Evolutionary conservation across 2,797 vertebrate species (phyloP).

Genomic region (Buceros bicornis): DNA sequence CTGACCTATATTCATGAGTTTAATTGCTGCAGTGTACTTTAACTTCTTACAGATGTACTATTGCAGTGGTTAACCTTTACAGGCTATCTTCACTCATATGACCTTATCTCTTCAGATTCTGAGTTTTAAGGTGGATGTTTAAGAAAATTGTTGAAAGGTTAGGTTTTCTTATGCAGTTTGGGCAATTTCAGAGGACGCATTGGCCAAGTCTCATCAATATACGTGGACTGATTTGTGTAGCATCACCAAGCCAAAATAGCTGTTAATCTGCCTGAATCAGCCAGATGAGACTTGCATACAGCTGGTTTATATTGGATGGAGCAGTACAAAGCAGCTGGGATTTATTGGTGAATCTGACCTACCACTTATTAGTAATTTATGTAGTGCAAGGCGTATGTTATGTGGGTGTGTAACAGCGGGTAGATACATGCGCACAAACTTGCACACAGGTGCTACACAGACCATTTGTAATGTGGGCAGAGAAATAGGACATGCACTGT

Average conservation of each 20-base stretch:
- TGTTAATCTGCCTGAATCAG: conserved; percentile 23
- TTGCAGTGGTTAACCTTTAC: conserved; percentile 30
- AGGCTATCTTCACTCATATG: conserved; percentile 42
- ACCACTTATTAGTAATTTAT: conserved; percentile 52
- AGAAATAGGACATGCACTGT: neutral
- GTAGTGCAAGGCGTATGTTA: neutral
- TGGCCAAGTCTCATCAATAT: neutral
- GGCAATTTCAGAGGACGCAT: neutral
- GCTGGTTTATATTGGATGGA: conserved; percentile 8
- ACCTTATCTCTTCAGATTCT: conserved; percentile 52
- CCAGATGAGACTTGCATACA: conserved; percentile 14
- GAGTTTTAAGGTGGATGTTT: conserved; percentile 11
- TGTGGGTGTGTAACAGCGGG: neutral
- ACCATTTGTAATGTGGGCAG: neutral
- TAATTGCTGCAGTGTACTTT: conserved; percentile 61
- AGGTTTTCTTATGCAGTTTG: conserved; percentile 6
- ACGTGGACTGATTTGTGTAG: neutral
- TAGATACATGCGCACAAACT: neutral
- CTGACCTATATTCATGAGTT: conserved; percentile 58
- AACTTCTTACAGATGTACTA: conserved; percentile 70
- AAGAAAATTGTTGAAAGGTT: conserved; percentile 28
- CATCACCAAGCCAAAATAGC: conserved; percentile 8
- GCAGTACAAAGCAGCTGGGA: conserved; percentile 39
- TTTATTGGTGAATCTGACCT: conserved; percentile 21
- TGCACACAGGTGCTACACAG: neutral